Conservation (phyloP, 2,797 vertebrate genomes). For the Lutjanus campechanus region DNA sequence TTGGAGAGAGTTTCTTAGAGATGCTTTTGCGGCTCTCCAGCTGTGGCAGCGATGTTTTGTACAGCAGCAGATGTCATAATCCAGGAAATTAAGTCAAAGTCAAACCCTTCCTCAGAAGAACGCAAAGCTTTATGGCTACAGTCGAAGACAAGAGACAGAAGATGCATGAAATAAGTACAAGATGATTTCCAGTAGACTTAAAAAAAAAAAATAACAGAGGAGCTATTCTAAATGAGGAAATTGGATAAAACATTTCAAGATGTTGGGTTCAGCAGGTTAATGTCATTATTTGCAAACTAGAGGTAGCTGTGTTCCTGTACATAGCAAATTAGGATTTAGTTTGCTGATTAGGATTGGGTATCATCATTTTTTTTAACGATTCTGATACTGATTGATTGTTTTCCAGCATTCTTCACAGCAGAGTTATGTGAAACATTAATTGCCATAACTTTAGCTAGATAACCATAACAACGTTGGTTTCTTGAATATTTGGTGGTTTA, state of each 20-base stretch:
- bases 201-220: not conserved
- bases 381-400: too few species aligned
- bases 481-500: too few species aligned
- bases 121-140: slow-evolving; percentile 82
- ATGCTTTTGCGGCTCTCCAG: slow-evolving; percentile 37
- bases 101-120: slow-evolving; percentile 84
- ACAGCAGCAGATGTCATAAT: slow-evolving; percentile 58
- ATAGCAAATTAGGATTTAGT: slow-evolving; percentile 34
- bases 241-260: not conserved
- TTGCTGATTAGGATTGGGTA: slow-evolving; percentile 7
- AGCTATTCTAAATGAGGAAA: not conserved
- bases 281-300: not conserved
- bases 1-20: slow-evolving; percentile 10
- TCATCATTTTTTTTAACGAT: too few species aligned
- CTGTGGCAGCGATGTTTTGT: slow-evolving; percentile 20
- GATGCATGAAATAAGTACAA: slow-evolving; percentile 1
- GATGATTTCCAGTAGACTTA: not conserved
- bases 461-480: too few species aligned
- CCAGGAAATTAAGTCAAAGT: slow-evolving; percentile 75
- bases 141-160: slow-evolving; percentile 51
- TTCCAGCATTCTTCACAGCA: too few species aligned
- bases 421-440: too few species aligned
- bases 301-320: slow-evolving; percentile 23
- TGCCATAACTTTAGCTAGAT: too few species aligned
- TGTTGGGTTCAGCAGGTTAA: not conserved